A percentile compares a stretch with the other conserved stretches of the same genome.
These are phyloP conservation scores for Glaucomys volans DNA, from an alignment of 2,113 vertebrate genomes.

Conservation along the genomic window DNA sequence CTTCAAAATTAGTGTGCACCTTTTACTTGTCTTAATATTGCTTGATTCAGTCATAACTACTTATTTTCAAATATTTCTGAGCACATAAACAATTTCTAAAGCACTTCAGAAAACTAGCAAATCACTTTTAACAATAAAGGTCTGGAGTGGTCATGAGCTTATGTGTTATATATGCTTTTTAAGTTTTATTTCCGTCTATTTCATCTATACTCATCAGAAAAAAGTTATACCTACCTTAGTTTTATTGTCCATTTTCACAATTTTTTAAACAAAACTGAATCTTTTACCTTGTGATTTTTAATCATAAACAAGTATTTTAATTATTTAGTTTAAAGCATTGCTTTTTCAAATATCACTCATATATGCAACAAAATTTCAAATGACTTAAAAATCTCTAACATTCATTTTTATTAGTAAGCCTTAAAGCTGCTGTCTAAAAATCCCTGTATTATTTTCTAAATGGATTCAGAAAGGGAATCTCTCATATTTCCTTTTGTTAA, in stretches of 20 bases:
- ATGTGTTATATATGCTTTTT: neutral
- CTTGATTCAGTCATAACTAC: neutral
- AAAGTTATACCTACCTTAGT: neutral
- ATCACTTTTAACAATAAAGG: neutral
- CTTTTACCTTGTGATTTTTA: constrained; percentile 11
- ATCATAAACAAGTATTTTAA: neutral
- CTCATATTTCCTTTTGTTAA: neutral
- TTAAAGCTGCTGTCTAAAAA: neutral
- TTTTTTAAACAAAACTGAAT: neutral
- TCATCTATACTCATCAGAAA: constrained; percentile 32
- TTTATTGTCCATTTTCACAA: constrained; percentile 32
- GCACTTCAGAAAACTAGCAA: neutral
- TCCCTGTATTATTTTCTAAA: neutral
- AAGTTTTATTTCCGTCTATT: constrained; percentile 1
- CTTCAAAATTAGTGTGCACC: constrained; percentile 13
- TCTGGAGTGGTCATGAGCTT: neutral
- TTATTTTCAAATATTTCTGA: constrained; percentile 22
- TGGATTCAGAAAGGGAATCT: neutral
- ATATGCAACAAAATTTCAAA: neutral
- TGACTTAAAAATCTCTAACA: neutral
- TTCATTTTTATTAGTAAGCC: neutral
- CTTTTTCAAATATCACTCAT: neutral
- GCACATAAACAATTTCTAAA: constrained; percentile 1
- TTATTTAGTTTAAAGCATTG: neutral
- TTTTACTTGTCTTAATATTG: neutral